phyloP scores from a whole-genome alignment of 1,140 invertebrate species.

The Diabrotica virgifera region DNA sequence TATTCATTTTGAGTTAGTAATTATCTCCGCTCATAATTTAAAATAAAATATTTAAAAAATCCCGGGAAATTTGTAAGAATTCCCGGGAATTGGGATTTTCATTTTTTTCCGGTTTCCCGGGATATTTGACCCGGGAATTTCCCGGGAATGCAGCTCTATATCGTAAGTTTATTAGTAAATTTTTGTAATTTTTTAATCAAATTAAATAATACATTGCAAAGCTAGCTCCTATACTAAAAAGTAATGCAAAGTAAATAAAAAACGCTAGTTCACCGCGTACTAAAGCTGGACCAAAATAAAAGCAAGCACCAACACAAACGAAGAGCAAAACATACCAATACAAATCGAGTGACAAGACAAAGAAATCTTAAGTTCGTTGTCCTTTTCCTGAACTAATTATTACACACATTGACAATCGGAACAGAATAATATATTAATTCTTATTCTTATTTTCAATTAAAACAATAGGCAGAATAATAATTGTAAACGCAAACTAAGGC shows the following conservation, averaged over 20 bases:
- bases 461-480: slow-evolving; percentile 23
- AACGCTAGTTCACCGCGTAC: not conserved
- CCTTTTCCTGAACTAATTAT: slow-evolving; percentile 23
- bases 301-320: not conserved
- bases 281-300: slow-evolving; percentile 14
- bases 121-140: no score
- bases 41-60: no score
- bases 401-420: slow-evolving; percentile 23
- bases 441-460: slow-evolving; percentile 26
- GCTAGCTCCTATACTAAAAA: not conserved
- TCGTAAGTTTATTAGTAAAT: no score
- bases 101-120: no score
- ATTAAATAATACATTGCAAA: not conserved
- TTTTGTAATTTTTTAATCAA: no score
- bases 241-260: not conserved
- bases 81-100: no score
- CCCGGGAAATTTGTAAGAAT: no score
- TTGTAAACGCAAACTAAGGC: slow-evolving; percentile 21
- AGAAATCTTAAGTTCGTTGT: slow-evolving; percentile 16
- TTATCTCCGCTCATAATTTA: no score
- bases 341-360: slow-evolving; percentile 13
- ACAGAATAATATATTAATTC: slow-evolving; percentile 25
- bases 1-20: no score
- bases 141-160: no score
- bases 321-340: not conserved